A percentile compares a stretch with the other conserved stretches of the same genome.
phyloP scores from a whole-genome alignment of 2,113 vertebrate species.

The Callipepla squamata region DNA sequence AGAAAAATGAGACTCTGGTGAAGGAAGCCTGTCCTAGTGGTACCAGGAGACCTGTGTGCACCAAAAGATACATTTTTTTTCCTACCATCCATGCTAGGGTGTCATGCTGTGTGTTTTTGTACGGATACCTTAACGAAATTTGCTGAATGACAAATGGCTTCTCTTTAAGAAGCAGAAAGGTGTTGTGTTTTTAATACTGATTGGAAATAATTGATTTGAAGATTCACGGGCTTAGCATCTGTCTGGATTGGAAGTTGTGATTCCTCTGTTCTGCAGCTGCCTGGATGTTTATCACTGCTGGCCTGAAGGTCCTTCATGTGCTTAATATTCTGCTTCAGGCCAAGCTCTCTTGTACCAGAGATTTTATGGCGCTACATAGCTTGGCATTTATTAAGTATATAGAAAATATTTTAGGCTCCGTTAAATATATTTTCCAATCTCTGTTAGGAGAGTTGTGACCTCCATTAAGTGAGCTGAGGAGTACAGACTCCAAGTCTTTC shows the following conservation, averaged over 20 bases:
- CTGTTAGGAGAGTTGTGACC: background rate
- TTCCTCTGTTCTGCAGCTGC: background rate
- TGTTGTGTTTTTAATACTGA: background rate
- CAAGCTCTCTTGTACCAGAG: background rate
- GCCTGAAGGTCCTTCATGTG: background rate
- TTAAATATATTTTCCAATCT: background rate
- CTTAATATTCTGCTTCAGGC: background rate
- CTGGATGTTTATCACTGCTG: background rate
- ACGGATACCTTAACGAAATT: background rate
- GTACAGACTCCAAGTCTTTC: background rate
- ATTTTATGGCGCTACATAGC: background rate
- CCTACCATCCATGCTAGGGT: background rate
- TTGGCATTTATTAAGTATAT: background rate
- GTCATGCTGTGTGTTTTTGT: background rate
- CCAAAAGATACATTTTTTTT: background rate
- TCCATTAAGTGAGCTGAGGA: background rate
- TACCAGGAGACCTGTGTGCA: background rate
- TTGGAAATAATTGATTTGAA: background rate
- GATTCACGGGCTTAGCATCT: background rate
- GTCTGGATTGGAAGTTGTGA: background rate
- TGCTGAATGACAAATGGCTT: background rate
- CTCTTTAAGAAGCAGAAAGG: background rate
- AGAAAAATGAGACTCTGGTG: background rate
- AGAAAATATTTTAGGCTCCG: background rate
- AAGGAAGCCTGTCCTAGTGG: background rate